Evolutionary conservation across 1,140 invertebrate species (phyloP).

Genomic region (Calephelis nemesis): DNA sequence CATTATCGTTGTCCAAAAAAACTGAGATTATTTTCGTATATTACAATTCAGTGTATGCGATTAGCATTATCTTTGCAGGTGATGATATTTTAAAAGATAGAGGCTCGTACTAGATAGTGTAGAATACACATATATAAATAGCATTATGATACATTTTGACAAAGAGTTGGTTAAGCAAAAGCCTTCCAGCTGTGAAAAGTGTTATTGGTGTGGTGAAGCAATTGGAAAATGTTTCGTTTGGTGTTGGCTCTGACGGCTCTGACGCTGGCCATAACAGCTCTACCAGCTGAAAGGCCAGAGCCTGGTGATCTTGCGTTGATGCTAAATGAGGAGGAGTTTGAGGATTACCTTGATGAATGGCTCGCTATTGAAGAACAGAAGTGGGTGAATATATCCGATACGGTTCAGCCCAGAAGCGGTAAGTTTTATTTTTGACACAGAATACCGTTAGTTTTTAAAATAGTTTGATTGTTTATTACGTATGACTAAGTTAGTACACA

Average conservation of each 20-base stretch:
- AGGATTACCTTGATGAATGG: slow-evolving; percentile 64
- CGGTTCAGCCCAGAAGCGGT: slow-evolving; percentile 40
- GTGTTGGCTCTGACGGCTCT: slow-evolving; percentile 15
- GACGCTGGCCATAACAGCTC: slow-evolving; percentile 25
- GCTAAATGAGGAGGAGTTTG: slow-evolving; percentile 62
- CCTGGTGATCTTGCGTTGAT: slow-evolving; percentile 47
- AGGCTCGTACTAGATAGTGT: background rate
- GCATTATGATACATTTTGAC: background rate
- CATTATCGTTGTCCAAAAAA: background rate
- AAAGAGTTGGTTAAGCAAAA: background rate
- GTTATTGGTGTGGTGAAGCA: background rate
- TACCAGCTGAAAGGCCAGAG: slow-evolving; percentile 36
- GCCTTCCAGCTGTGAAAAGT: background rate
- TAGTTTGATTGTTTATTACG: no score
- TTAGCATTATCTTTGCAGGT: background rate
- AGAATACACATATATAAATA: background rate
- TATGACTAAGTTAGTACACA: no score
- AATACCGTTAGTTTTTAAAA: background rate
- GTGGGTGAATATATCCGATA: slow-evolving; percentile 37
- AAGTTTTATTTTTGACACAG: slow-evolving; percentile 24
- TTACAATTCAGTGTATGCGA: background rate
- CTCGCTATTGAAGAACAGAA: slow-evolving; percentile 47
- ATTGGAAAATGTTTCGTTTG: slow-evolving; percentile 26
- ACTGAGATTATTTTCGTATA: background rate
- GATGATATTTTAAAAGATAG: slow-evolving; percentile 15